Evolutionary conservation across 2,113 vertebrate genomes (phyloP).

Genomic region (Petromus typicus): DNA sequence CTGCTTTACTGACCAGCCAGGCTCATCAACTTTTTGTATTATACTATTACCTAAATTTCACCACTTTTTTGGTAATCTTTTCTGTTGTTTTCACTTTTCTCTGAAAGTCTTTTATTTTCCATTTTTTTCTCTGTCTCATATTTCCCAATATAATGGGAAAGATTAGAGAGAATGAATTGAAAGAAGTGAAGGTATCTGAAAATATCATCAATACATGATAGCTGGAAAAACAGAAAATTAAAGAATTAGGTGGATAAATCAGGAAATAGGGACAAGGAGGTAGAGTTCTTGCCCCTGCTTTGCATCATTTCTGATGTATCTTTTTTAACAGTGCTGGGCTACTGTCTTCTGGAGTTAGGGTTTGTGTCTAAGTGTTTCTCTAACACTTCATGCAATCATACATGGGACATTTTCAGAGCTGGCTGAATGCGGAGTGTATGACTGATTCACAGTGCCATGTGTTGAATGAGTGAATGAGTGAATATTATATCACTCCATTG

Average conservation of each 20-base stretch:
- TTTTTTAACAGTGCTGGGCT: background rate
- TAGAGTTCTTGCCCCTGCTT: background rate
- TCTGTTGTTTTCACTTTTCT: background rate
- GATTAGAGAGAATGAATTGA: background rate
- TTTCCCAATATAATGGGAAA: background rate
- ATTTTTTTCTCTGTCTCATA: background rate
- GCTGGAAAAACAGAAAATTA: background rate
- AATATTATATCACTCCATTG: background rate
- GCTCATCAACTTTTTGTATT: background rate
- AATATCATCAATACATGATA: constrained; percentile 24
- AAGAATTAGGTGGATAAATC: background rate
- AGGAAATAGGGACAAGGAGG: background rate
- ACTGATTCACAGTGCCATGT: background rate
- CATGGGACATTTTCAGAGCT: background rate
- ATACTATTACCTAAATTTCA: background rate
- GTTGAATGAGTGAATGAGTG: too few species aligned
- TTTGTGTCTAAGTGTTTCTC: background rate
- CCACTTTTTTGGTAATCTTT: background rate
- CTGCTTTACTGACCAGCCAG: background rate
- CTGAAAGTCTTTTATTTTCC: background rate
- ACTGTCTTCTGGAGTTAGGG: background rate
- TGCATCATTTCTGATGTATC: background rate
- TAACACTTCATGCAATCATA: background rate
- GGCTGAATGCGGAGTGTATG: background rate
- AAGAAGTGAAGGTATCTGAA: background rate